Conservation (phyloP, 1,140 invertebrate species). For the Euwallacea fornicatus region DNA sequence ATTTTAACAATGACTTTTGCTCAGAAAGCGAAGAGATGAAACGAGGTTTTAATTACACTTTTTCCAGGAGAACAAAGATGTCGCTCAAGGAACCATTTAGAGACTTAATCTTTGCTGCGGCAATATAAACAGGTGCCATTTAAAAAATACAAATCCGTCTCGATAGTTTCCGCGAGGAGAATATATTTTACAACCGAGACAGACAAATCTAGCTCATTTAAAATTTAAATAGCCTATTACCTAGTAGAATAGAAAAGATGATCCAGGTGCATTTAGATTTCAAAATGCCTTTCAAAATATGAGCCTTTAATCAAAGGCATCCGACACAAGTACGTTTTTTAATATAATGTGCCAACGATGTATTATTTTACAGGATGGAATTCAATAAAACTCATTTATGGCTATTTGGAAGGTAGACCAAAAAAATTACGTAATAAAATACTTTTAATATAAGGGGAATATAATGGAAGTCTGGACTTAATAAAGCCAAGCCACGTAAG, state of each 20-base stretch:
- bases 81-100: not conserved
- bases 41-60: too few species aligned
- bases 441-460: too few species aligned
- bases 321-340: constrained; percentile 7
- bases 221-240: constrained; percentile 52
- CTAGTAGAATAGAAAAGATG: constrained; percentile 37
- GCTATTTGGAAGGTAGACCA: not conserved
- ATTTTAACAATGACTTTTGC: not conserved
- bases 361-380: not conserved
- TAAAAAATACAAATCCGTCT: constrained; percentile 49
- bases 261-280: constrained; percentile 40
- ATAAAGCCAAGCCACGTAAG: not conserved
- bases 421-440: too few species aligned
- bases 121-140: constrained; percentile 41
- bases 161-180: constrained; percentile 47
- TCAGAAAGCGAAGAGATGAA: not conserved
- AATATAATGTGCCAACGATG: constrained; percentile 1
- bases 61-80: too few species aligned
- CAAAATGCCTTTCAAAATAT: constrained; percentile 27
- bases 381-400: not conserved
- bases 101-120: not conserved
- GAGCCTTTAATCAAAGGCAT: constrained; percentile 22
- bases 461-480: too few species aligned
- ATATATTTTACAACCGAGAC: constrained; percentile 46
- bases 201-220: constrained; percentile 50